Evolutionary conservation across 2,113 vertebrate genomes (phyloP), one percentile per base, ranked within the genome.

Genomic region (Potamarius usumacintae): DNA sequence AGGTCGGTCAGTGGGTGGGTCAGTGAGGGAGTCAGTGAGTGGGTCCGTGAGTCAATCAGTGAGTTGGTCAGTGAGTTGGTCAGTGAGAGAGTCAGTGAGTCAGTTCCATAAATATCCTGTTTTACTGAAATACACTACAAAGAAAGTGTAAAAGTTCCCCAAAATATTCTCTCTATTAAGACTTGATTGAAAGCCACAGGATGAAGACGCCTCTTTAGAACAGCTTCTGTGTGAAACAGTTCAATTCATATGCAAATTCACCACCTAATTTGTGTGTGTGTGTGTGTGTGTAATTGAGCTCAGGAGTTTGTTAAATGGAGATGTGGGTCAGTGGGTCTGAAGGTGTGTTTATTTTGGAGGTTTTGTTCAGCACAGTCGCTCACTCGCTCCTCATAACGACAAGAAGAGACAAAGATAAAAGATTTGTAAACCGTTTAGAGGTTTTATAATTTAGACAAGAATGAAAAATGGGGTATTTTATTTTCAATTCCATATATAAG

Each of bases 231-330:
- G 10, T 27, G n/a, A 67, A 65, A n/a, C 25, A 4, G 42, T 30
- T 34, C 9, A 20, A 34, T 94, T 95, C 86, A 92, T 87, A 93
- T 94, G 94, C 90, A 94, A 94, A 95, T 93, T 63, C 88, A 77
- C 81, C 50, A 81, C 78, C 62, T 91, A 94, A 94, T 92, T 94
- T 2, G 79, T 20, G 76, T 58, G 55, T 2, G 86, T 88, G 88
- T 87, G 58, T 53, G 77, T 30, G 82, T 57, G 57, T 3, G 85
- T 88, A 90, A 92, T 92, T 84, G 85, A 90, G 88, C 88, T 87
- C 86, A 86, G 91, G 91, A 91, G 88, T 85, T 85, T 74, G 74
- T 89, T 87, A 87, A 91, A 90, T 92, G 89, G 86, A 89, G 82
- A 88, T 85, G 55, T 88, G 63, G 89, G 89, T 88, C 86, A 86